Base-by-base conservation (phyloP, 2,888 invertebrate genomes). In the Byasa hedistus region DNA sequence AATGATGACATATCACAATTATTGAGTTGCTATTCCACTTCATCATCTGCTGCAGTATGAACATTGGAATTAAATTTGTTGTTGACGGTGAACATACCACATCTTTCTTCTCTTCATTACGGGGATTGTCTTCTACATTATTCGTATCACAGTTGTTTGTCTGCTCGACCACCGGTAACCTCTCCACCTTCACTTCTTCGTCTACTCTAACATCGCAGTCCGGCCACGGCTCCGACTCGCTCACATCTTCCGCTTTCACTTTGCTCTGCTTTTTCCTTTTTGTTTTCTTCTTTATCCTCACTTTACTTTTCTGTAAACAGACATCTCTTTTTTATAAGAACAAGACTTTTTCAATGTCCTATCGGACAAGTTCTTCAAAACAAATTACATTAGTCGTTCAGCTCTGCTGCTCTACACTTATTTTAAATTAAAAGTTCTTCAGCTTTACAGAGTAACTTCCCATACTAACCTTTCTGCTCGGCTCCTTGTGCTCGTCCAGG, bases 141-240 rank as follows among this genome's bases (percentile, higher is more conserved):
- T 60, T 60, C 19, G 48, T 65, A 60, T 65, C 65, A 61, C 65
- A 57, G 57, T 44, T 8, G 12, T 15, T 55, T 36, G 48, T 92
- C 0, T 93, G 93, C 79, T 93, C 87, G 68, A 93, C 93, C n/a
- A 85, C 91, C 55, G 93, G 78, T 76, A 93, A 93, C 60, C 93
- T 82, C 48, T 91, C 74, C 19, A 77, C 73, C 63, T 79, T 78
- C 32, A 75, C 71, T 22, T 71, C 64, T 17, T 75, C 76, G 21
- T 69, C 69, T 15, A 69, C 57, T 19, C 69, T 69, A 22, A 63
- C 61, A 19, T 66, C 62, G 17, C 48, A 48, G n/a, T 66, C 66
- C 1, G n/a, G 48, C 52, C 54, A 56, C 0, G 27, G 23, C 32
- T 67, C 66, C 23, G 62, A 56, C 8, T 67, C 66, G 32, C 66